Conservation (phyloP, 2,888 invertebrate species). For the Callyntrura sp. region DNA sequence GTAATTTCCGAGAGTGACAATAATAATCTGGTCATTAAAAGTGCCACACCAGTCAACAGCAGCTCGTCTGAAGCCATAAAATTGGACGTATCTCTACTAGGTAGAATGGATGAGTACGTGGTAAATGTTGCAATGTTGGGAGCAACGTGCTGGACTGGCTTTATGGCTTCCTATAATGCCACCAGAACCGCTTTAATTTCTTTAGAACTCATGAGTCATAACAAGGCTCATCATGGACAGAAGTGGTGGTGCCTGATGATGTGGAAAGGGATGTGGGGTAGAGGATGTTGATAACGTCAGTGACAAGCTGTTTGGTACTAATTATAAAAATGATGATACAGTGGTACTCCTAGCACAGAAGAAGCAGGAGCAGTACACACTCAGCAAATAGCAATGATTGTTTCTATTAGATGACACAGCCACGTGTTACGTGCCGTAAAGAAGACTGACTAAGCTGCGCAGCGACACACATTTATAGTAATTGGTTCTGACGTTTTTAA, state of each 20-base stretch:
- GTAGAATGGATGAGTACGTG: not conserved
- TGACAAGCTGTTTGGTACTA: constrained; percentile 16
- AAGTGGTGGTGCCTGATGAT: not conserved
- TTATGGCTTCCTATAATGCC: not conserved
- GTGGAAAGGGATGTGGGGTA: not conserved
- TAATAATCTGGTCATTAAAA: not conserved
- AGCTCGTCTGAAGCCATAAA: not conserved
- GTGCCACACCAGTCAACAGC: constrained; percentile 38
- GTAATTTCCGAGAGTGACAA: constrained; percentile 28
- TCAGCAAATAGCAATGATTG: not conserved
- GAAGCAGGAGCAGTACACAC: not conserved
- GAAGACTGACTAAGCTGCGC: not conserved
- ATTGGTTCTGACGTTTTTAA: not conserved
- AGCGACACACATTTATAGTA: not conserved
- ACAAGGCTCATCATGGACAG: not conserved
- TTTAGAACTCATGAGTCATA: constrained; percentile 15
- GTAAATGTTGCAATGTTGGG: not conserved
- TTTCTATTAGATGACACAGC: not conserved
- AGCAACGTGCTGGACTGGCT: not conserved
- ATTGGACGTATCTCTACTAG: not conserved
- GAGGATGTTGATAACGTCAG: constrained; percentile 22
- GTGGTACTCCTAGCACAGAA: not conserved
- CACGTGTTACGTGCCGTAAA: not conserved
- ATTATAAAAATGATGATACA: not conserved
- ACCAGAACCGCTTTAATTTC: constrained; percentile 30